These are phyloP conservation scores for Hipposideros armiger DNA, from an alignment of 2,113 vertebrate species.

Conservation along the genomic window DNA sequence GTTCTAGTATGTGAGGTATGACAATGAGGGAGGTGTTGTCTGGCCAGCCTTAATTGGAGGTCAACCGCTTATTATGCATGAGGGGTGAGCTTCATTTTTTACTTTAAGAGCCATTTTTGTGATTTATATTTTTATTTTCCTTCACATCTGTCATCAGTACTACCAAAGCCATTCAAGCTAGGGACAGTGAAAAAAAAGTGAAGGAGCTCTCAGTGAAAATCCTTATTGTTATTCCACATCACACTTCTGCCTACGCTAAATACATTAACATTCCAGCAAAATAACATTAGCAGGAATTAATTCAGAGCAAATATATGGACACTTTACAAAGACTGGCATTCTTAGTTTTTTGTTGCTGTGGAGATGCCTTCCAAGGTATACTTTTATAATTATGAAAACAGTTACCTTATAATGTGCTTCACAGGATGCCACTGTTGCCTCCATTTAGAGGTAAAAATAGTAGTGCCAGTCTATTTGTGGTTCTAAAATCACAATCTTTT, in stretches of 20 bases:
- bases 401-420: not conserved
- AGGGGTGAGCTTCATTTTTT: not conserved
- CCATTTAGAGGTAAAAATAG: not conserved
- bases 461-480: not conserved
- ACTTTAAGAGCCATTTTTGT: not conserved
- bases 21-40: accelerated
- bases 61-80: accelerated
- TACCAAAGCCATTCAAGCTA: not conserved
- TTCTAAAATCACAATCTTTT: not conserved
- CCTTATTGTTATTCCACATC: not conserved
- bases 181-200: not conserved
- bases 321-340: not conserved
- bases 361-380: not conserved
- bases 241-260: not conserved
- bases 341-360: not conserved
- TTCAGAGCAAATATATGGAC: not conserved
- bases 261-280: not conserved
- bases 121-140: not conserved
- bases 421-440: not conserved
- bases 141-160: not conserved
- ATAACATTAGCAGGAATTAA: not conserved
- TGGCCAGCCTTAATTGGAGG: accelerated
- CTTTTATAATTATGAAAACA: not conserved
- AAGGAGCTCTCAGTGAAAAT: not conserved
- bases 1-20: accelerated